Percentiles rank a stretch among this genome's conserved stretches.
Conservation (phyloP, 2,888 invertebrate species). For the Dione juno region DNA sequence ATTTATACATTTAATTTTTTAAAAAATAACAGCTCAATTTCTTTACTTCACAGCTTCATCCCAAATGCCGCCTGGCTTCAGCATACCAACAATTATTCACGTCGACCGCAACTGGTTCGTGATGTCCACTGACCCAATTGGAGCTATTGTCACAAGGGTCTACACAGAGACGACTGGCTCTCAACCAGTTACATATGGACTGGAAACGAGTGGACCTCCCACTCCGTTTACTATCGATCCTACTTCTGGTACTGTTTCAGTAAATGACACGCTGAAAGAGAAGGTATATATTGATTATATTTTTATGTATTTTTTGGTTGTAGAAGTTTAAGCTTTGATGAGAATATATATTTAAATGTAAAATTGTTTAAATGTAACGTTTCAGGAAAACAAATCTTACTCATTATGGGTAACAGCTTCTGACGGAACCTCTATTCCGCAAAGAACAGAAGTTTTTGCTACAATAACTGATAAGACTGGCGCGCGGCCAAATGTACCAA, state of each 20-base stretch:
- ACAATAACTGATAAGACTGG: slow-evolving; percentile 66
- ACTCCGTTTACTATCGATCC: slow-evolving; percentile 91
- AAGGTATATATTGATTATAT: slow-evolving; percentile 81
- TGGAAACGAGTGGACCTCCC: slow-evolving; percentile 85
- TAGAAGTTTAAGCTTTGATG: background rate
- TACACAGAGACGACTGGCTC: slow-evolving; percentile 86
- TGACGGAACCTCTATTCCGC: slow-evolving; percentile 70
- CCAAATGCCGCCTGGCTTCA: slow-evolving; percentile 77
- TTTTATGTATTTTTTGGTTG: too few species aligned
- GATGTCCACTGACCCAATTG: slow-evolving; percentile 87
- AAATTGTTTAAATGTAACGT: slow-evolving; percentile 47
- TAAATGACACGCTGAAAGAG: slow-evolving; percentile 90
- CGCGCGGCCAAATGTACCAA: slow-evolving; percentile 60
- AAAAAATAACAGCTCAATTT: background rate
- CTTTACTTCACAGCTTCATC: slow-evolving; percentile 66
- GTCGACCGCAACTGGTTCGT: slow-evolving; percentile 90
- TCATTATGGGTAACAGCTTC: slow-evolving; percentile 75
- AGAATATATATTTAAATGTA: background rate
- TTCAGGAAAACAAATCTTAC: slow-evolving; percentile 74
- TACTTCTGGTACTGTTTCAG: slow-evolving; percentile 88
- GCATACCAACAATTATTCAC: slow-evolving; percentile 87
- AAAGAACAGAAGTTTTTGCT: slow-evolving; percentile 71
- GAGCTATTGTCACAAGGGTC: slow-evolving; percentile 87
- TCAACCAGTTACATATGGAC: slow-evolving; percentile 85
- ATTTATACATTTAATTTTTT: background rate